A percentile compares a stretch with the other conserved stretches of the same genome.
These are phyloP conservation scores for Tineola bisselliella DNA, from an alignment of 2,888 invertebrate genomes.

Conservation along the genomic window DNA sequence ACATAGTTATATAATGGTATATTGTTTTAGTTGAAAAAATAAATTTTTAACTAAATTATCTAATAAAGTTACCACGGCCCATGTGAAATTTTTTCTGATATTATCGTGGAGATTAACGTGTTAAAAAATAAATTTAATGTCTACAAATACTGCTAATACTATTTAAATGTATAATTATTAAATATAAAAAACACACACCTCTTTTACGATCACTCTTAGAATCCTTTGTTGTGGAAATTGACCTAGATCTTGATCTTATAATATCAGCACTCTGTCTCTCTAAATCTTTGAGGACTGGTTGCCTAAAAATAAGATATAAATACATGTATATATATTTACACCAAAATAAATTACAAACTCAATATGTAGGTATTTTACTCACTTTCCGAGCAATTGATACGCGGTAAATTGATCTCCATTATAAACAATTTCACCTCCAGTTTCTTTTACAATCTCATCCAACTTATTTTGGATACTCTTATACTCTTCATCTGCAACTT, in stretches of 20 bases:
- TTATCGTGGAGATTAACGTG: too few species aligned
- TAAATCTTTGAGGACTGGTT: slow-evolving; percentile 53
- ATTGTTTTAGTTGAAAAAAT: too few species aligned
- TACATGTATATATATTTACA: not conserved
- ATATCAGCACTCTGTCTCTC: slow-evolving; percentile 61
- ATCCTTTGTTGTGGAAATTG: slow-evolving; percentile 51
- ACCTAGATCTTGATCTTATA: slow-evolving; percentile 53
- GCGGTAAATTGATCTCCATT: slow-evolving; percentile 74
- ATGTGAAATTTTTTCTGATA: too few species aligned
- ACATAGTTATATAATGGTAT: too few species aligned
- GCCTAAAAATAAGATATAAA: slow-evolving; percentile 27
- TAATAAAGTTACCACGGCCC: too few species aligned
- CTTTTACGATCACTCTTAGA: slow-evolving; percentile 30
- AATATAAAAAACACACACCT: slow-evolving; percentile 29
- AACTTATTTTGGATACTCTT: slow-evolving; percentile 71
- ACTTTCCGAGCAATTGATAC: slow-evolving; percentile 71
- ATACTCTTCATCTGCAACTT: slow-evolving; percentile 73
- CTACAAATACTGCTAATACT: too few species aligned
- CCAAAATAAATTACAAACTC: too few species aligned
- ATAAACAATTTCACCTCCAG: slow-evolving; percentile 72
- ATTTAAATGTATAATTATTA: slow-evolving; percentile 18
- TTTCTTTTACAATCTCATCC: slow-evolving; percentile 66
- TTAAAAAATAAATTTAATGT: too few species aligned
- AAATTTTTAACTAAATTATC: too few species aligned
- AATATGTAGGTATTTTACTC: too few species aligned